Percentiles rank a stretch among this genome's conserved stretches.
These are phyloP conservation scores for Copidosoma floridanum DNA, from an alignment of 1,140 invertebrate genomes.

Conservation along the genomic window DNA sequence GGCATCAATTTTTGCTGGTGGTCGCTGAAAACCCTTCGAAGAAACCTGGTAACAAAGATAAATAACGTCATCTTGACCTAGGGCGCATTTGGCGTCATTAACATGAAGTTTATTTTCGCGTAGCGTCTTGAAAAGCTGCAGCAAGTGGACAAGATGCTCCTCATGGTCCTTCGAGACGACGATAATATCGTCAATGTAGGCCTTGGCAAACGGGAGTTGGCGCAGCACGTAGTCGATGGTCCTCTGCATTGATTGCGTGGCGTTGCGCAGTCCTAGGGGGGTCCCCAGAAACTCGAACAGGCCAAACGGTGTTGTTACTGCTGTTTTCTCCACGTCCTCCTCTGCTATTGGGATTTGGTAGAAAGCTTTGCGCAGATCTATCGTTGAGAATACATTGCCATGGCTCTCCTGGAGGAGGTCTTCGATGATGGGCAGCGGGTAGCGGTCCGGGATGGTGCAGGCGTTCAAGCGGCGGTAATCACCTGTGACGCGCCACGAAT, in stretches of 20 bases:
- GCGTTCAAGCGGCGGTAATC: no score
- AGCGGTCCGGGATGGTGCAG: no score
- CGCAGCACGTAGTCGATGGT: conserved; percentile 44
- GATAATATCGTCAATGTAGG: conserved; percentile 42
- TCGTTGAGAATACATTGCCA: no score
- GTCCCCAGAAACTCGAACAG: conserved; percentile 25
- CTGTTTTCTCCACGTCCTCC: conserved; percentile 30
- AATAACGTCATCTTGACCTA: conserved; percentile 27
- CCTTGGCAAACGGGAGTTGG: conserved; percentile 35
- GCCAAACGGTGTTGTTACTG: conserved; percentile 30
- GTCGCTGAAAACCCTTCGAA: conserved; percentile 33
- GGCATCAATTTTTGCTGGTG: not conserved
- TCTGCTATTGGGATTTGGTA: not conserved
- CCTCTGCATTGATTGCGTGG: conserved; percentile 17
- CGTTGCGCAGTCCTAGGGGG: conserved; percentile 31
- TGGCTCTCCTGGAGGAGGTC: no score
- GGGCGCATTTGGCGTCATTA: conserved; percentile 34
- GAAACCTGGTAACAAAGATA: conserved; percentile 41
- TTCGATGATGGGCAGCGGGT: no score
- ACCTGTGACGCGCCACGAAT: no score
- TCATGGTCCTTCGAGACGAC: conserved; percentile 16
- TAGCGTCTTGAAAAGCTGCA: conserved; percentile 29
- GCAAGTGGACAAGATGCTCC: conserved; percentile 31
- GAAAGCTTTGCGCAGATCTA: not conserved
- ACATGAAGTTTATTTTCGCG: not conserved